Evolutionary conservation across 35 echinoderm and acorn worm genomes (phyloP), one percentile per base, ranked within the genome.

Genomic region (Strongylocentrotus purpuratus): DNA sequence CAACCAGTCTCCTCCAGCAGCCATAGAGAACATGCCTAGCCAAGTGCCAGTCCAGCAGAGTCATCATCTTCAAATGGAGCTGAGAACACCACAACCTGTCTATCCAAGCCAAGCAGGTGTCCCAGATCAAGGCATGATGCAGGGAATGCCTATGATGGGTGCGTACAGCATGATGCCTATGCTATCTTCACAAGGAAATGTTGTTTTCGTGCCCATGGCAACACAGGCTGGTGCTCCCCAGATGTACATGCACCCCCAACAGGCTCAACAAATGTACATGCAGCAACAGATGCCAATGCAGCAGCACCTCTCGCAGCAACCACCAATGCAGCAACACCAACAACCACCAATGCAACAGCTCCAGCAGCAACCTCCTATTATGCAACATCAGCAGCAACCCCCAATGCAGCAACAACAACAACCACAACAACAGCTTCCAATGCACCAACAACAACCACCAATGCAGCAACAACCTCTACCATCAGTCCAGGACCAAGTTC

Each of bases 171-270:
- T 48, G 45, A 47, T 47, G 46, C 45, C 48, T 32, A 48, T 93
- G 45, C 28, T 22, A 6, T 55, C 32, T 12, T 58, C 91, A 14
- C 91, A 47, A 58, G 91, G 46, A 25, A 58, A 58, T 50, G 45
- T 93, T 50, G 31, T 48, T 4, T 93, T 48, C 17, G 31, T 93
- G 45, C 91, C 91, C 7, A n/a, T 93, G 32, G 91, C 46, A 28
- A 46, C 91, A 31, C 91, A 93, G 46, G 91, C 91, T 8, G 91
- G 91, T 93, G 91, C 91, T 46, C 91, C 45, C 31, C 46, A 58
- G 48, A 58, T 93, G 45, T 93, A 93, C 91, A 47, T 93, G 48
- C 32, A 93, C 48, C 35, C 35, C 35, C 91, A 93, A n/a, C 91
- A 93, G 25, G 45, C 91, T 31, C 0, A 47, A n/a, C 91, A 87